Conservation (phyloP, 2,888 invertebrate species). For the Protodeltote pygarga region DNA sequence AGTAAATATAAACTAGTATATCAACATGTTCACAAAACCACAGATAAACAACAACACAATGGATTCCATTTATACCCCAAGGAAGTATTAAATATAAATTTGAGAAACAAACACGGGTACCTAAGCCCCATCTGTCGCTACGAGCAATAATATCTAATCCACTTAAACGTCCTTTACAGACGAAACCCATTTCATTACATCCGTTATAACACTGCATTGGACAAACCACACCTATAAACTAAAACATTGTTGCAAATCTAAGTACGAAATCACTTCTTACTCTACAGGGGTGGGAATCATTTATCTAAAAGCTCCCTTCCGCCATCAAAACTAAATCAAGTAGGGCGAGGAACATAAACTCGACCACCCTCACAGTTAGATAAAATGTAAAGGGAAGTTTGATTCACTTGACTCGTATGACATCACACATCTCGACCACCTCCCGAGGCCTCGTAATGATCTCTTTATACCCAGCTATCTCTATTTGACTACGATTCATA, state of each 20-base stretch:
- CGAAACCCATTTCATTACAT: constrained; percentile 77
- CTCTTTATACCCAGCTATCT: constrained; percentile 78
- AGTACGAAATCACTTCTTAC: constrained; percentile 57
- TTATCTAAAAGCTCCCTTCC: constrained; percentile 84
- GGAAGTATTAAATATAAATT: constrained; percentile 39
- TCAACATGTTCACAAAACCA: too few relatives aligned
- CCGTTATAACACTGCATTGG: constrained; percentile 71
- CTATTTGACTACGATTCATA: constrained; percentile 82
- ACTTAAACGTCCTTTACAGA: constrained; percentile 69
- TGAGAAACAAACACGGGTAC: constrained; percentile 35
- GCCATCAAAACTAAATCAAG: constrained; percentile 86
- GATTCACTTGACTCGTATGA: constrained; percentile 78
- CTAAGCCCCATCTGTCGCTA: constrained; percentile 53
- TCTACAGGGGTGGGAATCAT: constrained; percentile 68
- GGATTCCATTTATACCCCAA: too few relatives aligned
- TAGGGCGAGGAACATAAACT: constrained; percentile 82
- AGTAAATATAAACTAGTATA: too few relatives aligned
- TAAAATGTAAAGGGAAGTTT: constrained; percentile 84
- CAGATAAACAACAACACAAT: too few relatives aligned
- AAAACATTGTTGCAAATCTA: constrained; percentile 79
- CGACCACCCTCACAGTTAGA: constrained; percentile 84
- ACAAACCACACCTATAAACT: constrained; percentile 71
- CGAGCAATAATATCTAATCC: constrained; percentile 71
- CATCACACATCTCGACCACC: constrained; percentile 67
- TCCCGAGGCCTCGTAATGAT: constrained; percentile 72